These are phyloP conservation scores for Gypaetus barbatus DNA, from an alignment of 2,797 vertebrate genomes.

Conservation along the genomic window DNA sequence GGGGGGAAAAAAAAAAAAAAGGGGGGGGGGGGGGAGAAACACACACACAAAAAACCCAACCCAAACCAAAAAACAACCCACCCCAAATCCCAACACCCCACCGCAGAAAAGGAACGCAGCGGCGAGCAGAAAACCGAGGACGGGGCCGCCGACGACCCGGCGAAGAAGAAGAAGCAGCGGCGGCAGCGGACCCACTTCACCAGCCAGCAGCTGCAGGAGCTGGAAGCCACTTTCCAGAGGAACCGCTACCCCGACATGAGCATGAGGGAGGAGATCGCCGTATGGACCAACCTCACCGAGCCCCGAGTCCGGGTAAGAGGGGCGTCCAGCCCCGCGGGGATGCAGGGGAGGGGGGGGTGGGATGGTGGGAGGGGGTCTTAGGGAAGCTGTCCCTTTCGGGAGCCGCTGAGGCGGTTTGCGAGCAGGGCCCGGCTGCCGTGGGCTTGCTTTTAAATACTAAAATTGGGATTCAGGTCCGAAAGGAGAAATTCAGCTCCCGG, in stretches of 20 bases:
- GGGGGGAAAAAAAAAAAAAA: neutral
- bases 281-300: slow-evolving; percentile 91
- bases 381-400: neutral
- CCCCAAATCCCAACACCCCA: neutral
- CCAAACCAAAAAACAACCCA: neutral
- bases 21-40: too few relatives aligned
- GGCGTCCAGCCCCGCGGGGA: neutral
- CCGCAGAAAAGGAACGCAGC: slow-evolving; percentile 88
- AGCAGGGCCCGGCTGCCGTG: neutral
- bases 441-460: neutral
- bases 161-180: slow-evolving; percentile 88
- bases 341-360: fast-evolving
- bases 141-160: slow-evolving; percentile 85
- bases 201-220: slow-evolving; percentile 88
- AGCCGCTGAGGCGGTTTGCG: fast-evolving
- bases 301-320: slow-evolving; percentile 91
- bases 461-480: neutral
- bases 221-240: slow-evolving; percentile 88
- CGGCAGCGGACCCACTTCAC: slow-evolving; percentile 88
- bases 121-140: slow-evolving; percentile 89
- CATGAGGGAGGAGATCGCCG: slow-evolving; percentile 88
- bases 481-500: neutral
- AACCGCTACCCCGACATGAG: slow-evolving; percentile 91
- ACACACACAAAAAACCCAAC: neutral
- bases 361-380: fast-evolving